Base-by-base conservation (phyloP, 2,797 vertebrate species). In the Pangasius sanitwongsei region DNA sequence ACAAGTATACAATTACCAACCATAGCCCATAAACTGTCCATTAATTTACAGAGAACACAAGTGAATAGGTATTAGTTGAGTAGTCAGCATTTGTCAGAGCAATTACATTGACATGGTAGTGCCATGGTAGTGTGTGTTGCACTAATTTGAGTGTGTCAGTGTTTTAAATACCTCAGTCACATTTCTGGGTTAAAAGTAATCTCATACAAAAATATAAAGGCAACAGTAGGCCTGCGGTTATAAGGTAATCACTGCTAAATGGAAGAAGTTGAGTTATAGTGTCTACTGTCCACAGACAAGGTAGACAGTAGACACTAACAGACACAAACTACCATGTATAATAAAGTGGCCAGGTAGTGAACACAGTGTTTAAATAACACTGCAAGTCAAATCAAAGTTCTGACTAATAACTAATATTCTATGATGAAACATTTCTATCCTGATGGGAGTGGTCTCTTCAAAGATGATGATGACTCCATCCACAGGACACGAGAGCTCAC, bases 11-110 rank as follows among this genome's bases (percentile, higher is more conserved):
- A 65, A 12, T n/a, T n/a, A 65, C 63, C 28, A 65, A 65, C 63
- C 11, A 4, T 65, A n/a, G n/a, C 31, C 31, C 31, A 70, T 16
- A 70, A 70, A 16, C n/a, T 70, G 31, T 34, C 16, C 31, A 8
- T 70, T 72, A 41, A 72, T n/a, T 44, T 77, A 50, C 16, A 7
- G 25, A 4, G 25, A 50, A n/a, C 44, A 77, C 44, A 28, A 48
- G 44, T n/a, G 74, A 50, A 16, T 5, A 48, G 44, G 11, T 28
- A 28, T 25, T 78, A 31, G 9, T 31, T 80, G 1, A 3, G 16
- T 80, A 55, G 77, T 55, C 28, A 55, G n/a, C 77, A 53, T 78
- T 55, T 80, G 50, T 80, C 50, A 80, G n/a, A 9, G n/a, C 28
- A 53, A 53, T n/a, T n/a, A 77, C 13, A 77, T 1, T 53, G 48